phyloP scores from a whole-genome alignment of 2,888 invertebrate genomes.

The Arge pagana region DNA sequence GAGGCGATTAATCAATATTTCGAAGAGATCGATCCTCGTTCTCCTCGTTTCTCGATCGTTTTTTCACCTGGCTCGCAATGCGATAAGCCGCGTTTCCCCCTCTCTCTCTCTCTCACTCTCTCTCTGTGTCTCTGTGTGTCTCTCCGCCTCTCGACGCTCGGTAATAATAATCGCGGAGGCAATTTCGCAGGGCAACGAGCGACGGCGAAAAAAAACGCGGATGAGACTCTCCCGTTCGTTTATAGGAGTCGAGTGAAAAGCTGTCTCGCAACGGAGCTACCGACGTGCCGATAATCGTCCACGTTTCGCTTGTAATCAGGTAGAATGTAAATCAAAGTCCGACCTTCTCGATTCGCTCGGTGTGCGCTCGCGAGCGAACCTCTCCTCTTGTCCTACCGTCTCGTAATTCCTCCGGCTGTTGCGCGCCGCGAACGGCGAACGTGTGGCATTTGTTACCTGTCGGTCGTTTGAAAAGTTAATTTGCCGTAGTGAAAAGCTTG shows the following conservation, averaged over 20 bases:
- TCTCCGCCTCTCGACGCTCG: constrained; percentile 4
- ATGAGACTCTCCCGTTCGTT: too few relatives aligned
- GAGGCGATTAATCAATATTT: too few relatives aligned
- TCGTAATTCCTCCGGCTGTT: too few relatives aligned
- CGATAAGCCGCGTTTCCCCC: constrained; percentile 19
- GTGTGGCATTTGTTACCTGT: constrained; percentile 44
- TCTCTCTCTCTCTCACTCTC: constrained; percentile 9
- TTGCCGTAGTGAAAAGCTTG: constrained; percentile 41
- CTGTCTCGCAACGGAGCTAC: too few relatives aligned
- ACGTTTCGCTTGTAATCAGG: constrained; percentile 55
- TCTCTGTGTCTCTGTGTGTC: constrained; percentile 23
- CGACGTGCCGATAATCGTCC: constrained; percentile 51
- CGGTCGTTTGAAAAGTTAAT: constrained; percentile 51
- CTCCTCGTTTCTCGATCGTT: constrained; percentile 7
- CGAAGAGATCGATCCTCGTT: not conserved
- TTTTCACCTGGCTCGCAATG: constrained; percentile 10
- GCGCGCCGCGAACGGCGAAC: constrained; percentile 24
- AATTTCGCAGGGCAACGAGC: too few relatives aligned
- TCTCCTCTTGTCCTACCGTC: not conserved
- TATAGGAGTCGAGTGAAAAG: too few relatives aligned
- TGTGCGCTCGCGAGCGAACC: too few relatives aligned
- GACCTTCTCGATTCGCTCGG: constrained; percentile 6
- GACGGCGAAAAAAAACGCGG: too few relatives aligned
- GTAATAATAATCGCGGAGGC: not conserved
- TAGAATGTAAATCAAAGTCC: constrained; percentile 54